A percentile compares a stretch with the other conserved stretches of the same genome.
Conservation (phyloP, 2,797 vertebrate genomes). For the Thunnus albacares region DNA sequence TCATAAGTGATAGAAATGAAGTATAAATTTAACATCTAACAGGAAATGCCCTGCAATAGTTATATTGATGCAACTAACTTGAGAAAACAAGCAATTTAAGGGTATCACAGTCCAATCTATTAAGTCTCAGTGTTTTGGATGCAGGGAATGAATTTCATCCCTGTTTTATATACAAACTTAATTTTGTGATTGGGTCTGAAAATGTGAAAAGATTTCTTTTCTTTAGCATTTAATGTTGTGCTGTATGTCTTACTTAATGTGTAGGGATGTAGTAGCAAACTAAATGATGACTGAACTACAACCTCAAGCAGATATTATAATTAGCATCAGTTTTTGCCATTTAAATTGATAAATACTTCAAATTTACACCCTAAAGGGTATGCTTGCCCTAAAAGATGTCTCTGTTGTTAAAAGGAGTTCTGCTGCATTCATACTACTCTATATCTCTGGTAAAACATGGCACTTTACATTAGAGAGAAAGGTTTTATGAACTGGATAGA, state of each 20-base stretch:
- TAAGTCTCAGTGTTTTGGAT: background rate
- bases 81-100: no score
- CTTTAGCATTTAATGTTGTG: no score
- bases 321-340: background rate
- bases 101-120: background rate
- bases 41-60: no score
- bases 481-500: conserved; percentile 35
- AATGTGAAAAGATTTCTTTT: background rate
- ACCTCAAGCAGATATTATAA: no score
- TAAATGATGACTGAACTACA: no score
- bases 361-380: no score
- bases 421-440: conserved; percentile 2
- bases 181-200: background rate
- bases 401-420: background rate
- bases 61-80: no score
- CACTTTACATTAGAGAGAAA: conserved; percentile 37
- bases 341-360: background rate
- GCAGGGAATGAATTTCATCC: background rate
- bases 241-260: no score
- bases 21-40: no score
- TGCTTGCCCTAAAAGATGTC: background rate
- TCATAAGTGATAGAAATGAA: no score
- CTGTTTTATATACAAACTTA: no score
- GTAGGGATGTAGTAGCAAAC: no score
- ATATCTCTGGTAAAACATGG: conserved; percentile 11